Base-by-base conservation (phyloP, 2,888 invertebrate species). In the Dioctria rufipes region DNA sequence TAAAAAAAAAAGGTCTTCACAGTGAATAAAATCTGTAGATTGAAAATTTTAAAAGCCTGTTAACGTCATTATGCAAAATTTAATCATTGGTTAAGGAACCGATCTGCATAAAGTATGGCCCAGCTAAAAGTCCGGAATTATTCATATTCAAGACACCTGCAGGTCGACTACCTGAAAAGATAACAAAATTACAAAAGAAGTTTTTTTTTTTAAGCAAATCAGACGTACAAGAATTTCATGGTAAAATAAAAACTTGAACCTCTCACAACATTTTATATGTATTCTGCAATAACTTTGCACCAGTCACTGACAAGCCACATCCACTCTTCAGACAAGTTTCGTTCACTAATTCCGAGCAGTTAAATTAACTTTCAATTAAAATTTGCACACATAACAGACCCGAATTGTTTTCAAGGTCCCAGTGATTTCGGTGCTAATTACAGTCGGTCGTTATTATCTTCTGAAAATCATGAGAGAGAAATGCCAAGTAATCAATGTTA, bases 371-470 rank as follows among this genome's bases (percentile, higher is more conserved):
- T 54, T 54, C 54, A 54, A 54, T 54, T 54, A 54, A 11, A 54
- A 54, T 54, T 25, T 11, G 6, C 54, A 11, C n/a, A 54, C 25
- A 25, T 25, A 25, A 25, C 25, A 25, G 25, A 25, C 54, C 54
- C 11, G 54, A 54, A 54, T 2, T 6, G 9, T 42, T 66, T 67
- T 37, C 67, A 67, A 67, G 67, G 67, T 37, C 37, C 13, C 13
- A 42, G 9, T 67, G 49, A 67, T 46, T 25, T 25, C 46, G 13
- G 67, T 46, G 67, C 49, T 67, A 67, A 67, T 67, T 67, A 67
- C 11, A 54, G 25, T 37, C 46, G 8, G 40, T 63, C 25, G 25
- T 25, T 25, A 67, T 67, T 67, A 67, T 49, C 67, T 49, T 4
- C 67, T 46, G n/a, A 9, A 67, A 49, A 67, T 67, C 67, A 67